Conservation (phyloP, 2,797 vertebrate species). For the Takifugu ocellatus region DNA sequence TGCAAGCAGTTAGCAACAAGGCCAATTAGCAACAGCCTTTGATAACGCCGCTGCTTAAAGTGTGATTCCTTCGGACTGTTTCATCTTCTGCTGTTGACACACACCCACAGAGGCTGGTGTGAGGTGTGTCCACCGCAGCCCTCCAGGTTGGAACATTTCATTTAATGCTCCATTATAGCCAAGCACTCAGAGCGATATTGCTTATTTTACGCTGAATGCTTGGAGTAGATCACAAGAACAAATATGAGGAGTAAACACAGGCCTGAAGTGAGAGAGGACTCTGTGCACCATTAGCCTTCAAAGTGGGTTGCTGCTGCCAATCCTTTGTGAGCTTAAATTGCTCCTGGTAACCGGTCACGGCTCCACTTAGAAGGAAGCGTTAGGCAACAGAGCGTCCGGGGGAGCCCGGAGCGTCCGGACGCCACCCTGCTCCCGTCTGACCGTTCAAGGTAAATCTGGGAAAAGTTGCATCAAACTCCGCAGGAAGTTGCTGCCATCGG, state of each 20-base stretch:
- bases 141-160: slow-evolving; percentile 32
- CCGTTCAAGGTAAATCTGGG: background rate
- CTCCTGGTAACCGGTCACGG: slow-evolving; percentile 22
- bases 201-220: slow-evolving; percentile 8
- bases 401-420: slow-evolving; percentile 19
- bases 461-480: background rate
- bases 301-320: slow-evolving; percentile 23
- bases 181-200: slow-evolving; percentile 6
- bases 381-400: slow-evolving; percentile 36
- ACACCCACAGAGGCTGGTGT: slow-evolving; percentile 4
- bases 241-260: slow-evolving; percentile 16
- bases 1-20: slow-evolving; percentile 28
- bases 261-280: background rate
- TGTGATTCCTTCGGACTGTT: slow-evolving; percentile 26
- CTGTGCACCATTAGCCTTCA: slow-evolving; percentile 7
- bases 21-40: slow-evolving; percentile 36
- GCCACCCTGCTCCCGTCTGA: slow-evolving; percentile 14
- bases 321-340: slow-evolving; percentile 29
- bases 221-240: slow-evolving; percentile 31
- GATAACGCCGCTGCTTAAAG: slow-evolving; percentile 27
- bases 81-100: slow-evolving; percentile 18
- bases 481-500: background rate
- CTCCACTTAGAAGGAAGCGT: slow-evolving; percentile 19
- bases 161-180: slow-evolving; percentile 34
- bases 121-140: slow-evolving; percentile 23